phyloP scores from a whole-genome alignment of 2,113 vertebrate species.

The Hipposideros armiger region DNA sequence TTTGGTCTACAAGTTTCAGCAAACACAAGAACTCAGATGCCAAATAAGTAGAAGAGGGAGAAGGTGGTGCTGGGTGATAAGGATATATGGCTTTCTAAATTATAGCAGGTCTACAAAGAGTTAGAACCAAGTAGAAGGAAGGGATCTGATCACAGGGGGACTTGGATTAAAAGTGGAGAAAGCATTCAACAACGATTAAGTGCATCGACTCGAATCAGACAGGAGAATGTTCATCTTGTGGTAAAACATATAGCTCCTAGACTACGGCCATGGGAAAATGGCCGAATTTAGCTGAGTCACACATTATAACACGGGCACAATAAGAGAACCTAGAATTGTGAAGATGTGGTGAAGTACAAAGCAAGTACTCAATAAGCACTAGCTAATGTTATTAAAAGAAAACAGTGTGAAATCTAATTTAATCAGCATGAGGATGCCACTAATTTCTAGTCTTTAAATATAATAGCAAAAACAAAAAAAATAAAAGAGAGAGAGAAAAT shows the following conservation, averaged over 20 bases:
- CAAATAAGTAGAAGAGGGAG: neutral
- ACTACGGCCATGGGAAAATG: neutral
- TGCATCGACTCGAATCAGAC: neutral
- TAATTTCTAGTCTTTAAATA: constrained; percentile 26
- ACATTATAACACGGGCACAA: neutral
- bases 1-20: neutral
- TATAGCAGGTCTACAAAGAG: neutral
- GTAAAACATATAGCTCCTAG: constrained; percentile 10
- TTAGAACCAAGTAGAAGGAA: neutral
- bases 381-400: neutral
- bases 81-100: neutral
- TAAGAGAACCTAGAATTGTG: neutral
- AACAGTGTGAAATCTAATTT: neutral
- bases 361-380: neutral
- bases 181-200: constrained; percentile 16
- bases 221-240: neutral
- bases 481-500: neutral
- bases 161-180: neutral
- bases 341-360: neutral
- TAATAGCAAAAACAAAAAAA: neutral
- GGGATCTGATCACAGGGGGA: neutral
- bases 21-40: neutral
- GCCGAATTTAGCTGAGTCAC: neutral
- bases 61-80: neutral
- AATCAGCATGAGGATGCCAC: neutral